These are phyloP conservation scores for Perca fluviatilis DNA, from an alignment of 2,113 vertebrate genomes.

Conservation along the genomic window DNA sequence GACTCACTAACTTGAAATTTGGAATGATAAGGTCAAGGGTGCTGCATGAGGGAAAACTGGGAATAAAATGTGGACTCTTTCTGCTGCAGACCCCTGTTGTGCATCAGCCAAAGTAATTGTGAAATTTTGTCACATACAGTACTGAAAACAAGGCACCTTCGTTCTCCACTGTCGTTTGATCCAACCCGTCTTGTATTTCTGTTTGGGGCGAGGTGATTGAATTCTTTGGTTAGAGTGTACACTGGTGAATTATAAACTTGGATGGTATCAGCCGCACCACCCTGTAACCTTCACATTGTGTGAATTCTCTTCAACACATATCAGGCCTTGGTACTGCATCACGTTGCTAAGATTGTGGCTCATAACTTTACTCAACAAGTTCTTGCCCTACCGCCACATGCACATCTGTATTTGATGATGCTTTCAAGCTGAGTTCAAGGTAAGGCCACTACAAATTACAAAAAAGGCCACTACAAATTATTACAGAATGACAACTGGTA, in stretches of 20 bases:
- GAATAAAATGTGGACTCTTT: conserved; percentile 27
- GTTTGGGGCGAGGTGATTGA: neutral
- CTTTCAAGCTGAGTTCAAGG: conserved; percentile 66
- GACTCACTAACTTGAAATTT: neutral
- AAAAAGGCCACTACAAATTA: conserved; percentile 56
- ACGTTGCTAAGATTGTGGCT: neutral
- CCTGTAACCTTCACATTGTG: neutral
- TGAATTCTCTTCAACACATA: neutral
- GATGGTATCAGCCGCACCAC: neutral
- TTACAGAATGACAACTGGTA: conserved; percentile 56
- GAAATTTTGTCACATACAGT: conserved; percentile 51
- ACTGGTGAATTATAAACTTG: neutral
- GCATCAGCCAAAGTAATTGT: conserved; percentile 57
- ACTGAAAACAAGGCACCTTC: conserved; percentile 27
- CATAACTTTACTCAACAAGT: conserved; percentile 27
- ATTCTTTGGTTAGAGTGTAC: neutral
- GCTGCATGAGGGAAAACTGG: neutral
- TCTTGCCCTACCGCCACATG: conserved; percentile 12
- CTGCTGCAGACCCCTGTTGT: conserved; percentile 49
- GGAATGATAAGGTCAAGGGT: conserved; percentile 26
- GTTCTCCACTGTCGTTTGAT: conserved; percentile 25
- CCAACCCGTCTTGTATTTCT: conserved; percentile 33
- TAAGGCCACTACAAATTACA: conserved; percentile 68
- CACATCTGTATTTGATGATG: conserved; percentile 70
- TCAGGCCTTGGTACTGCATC: neutral